Base-by-base conservation (phyloP, 2,113 vertebrate species). In the Lipotes vexillifer region DNA sequence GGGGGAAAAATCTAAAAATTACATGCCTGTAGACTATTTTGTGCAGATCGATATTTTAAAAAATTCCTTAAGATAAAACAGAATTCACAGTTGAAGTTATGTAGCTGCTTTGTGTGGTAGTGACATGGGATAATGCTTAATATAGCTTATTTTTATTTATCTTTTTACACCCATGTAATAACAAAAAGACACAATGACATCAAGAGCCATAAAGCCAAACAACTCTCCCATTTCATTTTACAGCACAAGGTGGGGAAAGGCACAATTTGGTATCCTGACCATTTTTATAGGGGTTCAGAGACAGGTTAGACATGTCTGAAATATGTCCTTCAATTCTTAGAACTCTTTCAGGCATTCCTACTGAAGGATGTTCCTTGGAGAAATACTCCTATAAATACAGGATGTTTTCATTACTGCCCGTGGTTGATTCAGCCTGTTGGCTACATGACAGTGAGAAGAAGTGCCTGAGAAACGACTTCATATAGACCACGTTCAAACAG, bases 391-490 rank as follows among this genome's bases (percentile, higher is more conserved):
- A 96, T 98, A 98, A 98, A 96, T 96, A 97, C 0, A 1, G 97
- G 96, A 97, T 97, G 98, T 96, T 98, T 97, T 98, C 89, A 61
- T 90, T 98, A 98, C 29, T 93, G 96, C 18, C 1, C 83, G 49
- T 97, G 98, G 97, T 98, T 94, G 97, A 98, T 96, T 97, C 97
- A 97, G 97, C 96, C 98, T 98, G 97, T 98, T 98, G 98, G 98
- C 97, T 97, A 97, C 97, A 98, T 66, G 96, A 98, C 93, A 93
- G 97, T 94, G 97, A 44, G 88, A 97, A 98, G 98, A 98, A 98
- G 94, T 97, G 97, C 96, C 98, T 97, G 97, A 98, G 98, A 98
- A 98, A 99, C 55, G 11, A 98, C 98, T 98, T 98, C 98, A 97
- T 97, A 97, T 94, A 98, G 98, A 95, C 97, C 77, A 66, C 93